Evolutionary conservation across 2,888 invertebrate species (phyloP), one percentile per base, ranked within the genome.

Genomic region (Amorpha juglandis): DNA sequence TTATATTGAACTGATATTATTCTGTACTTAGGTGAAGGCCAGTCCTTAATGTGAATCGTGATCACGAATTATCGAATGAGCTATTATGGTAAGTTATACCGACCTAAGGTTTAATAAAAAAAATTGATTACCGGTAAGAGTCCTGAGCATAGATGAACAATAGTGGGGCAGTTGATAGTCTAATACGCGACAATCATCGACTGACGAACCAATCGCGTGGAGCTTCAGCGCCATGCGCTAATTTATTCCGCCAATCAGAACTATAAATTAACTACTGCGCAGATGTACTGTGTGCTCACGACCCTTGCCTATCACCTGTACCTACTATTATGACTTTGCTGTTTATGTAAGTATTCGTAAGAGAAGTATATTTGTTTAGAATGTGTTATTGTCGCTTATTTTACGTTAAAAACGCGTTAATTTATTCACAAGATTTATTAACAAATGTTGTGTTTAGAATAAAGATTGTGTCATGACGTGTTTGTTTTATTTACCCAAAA

Each of bases 361-460:
- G 66, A 33, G 63, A 35, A 71, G 73, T 68, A 27, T 55, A 55
- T 69, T 73, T 70, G 68, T 73, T 74, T 74, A 74, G 71, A 71
- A 70, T 69, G 63, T 69, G 71, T 69, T 69, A 77, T 69, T 38
- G 38, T 79, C 69, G 81, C 83, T 85, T 84, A 64, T 72, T 86
- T 27, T 84, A 47, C 69, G 76, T 84, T 86, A 33, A 70, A 52
- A 62, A 70, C 79, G 78, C 77, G 74, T 85, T 83, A 19, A 74
- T 84, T 84, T 80, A 74, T 82, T 78, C 78, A 69, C 64, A 71
- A 81, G 65, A 70, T 83, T 81, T 82, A 73, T 76, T 71, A 79
- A 80, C 71, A 84, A n/a, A 84, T 82, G 81, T 87, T 90, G 88
- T 88, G 83, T 91, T 91, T 88, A 84, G 81, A 76, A 79, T 80